phyloP scores from a whole-genome alignment of 2,797 vertebrate genomes.

The Champsocephalus esox region DNA sequence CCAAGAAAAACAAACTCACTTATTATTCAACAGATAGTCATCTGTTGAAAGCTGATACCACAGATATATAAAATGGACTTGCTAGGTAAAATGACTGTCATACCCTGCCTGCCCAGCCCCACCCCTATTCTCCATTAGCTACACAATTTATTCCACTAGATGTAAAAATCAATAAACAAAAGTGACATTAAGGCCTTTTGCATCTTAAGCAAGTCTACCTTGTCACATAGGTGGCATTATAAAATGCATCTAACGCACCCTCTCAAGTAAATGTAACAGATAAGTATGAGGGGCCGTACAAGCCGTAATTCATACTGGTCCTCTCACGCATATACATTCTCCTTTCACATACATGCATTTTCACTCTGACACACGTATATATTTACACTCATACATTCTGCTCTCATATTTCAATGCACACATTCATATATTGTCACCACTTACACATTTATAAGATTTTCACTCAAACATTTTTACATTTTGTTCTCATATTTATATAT shows the following conservation, averaged over 20 bases:
- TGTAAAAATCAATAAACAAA: conserved; percentile 80
- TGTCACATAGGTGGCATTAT: conserved; percentile 57
- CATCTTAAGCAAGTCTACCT: conserved; percentile 64
- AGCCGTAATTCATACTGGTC: too few relatives aligned
- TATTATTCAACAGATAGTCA: conserved; percentile 65
- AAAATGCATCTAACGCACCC: conserved; percentile 55
- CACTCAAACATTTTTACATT: too few relatives aligned
- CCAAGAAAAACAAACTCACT: conserved; percentile 54
- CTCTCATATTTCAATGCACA: too few relatives aligned
- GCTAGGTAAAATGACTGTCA: conserved; percentile 60
- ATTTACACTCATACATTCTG: too few relatives aligned
- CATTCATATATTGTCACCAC: too few relatives aligned
- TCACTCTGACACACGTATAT: too few relatives aligned
- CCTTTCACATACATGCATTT: too few relatives aligned
- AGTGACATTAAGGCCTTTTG: conserved; percentile 76
- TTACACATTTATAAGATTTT: too few relatives aligned
- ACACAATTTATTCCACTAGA: conserved; percentile 58
- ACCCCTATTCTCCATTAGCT: conserved; percentile 18
- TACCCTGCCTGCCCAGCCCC: background rate
- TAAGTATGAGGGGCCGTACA: background rate
- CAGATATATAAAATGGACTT: conserved; percentile 56
- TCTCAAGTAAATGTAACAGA: conserved; percentile 59
- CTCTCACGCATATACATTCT: too few relatives aligned
- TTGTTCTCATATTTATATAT: too few relatives aligned
- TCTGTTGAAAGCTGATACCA: conserved; percentile 51